phyloP scores from a whole-genome alignment of 92 coral and sea anemone genomes.

The Porites evermanni region DNA sequence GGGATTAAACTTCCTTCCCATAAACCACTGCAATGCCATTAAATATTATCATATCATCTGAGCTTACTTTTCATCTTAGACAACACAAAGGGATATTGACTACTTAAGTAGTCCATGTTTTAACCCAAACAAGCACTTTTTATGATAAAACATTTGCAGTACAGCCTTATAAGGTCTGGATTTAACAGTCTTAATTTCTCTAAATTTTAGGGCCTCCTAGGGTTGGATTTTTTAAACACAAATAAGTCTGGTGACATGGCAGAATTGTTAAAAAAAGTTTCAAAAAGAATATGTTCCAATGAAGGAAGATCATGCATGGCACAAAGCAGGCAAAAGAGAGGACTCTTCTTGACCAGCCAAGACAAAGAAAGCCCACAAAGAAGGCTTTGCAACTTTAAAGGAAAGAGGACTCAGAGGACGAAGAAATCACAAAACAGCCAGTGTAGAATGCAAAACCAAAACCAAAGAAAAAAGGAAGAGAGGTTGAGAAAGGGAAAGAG shows the following conservation, averaged over 20 bases:
- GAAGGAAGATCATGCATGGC: neutral
- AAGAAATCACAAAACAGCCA: neutral
- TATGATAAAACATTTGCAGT: too few species aligned
- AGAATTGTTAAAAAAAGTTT: conserved; percentile 29
- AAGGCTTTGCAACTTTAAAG: too few species aligned
- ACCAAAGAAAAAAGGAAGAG: neutral
- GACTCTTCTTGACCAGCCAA: neutral
- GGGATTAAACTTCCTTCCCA: too few species aligned
- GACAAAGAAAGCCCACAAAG: neutral
- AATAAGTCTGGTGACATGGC: conserved; percentile 69
- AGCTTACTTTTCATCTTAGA: too few species aligned
- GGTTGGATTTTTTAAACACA: conserved; percentile 44
- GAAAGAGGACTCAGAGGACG: too few species aligned
- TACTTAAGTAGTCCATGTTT: too few species aligned
- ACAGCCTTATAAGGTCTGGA: too few species aligned
- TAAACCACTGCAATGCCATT: too few species aligned
- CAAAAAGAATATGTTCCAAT: conserved; percentile 53
- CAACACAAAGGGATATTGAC: too few species aligned
- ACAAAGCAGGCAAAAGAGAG: neutral
- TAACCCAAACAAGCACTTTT: too few species aligned
- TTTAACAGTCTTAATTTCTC: too few species aligned
- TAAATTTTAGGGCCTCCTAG: conserved; percentile 34
- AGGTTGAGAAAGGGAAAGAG: neutral
- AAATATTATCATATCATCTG: too few species aligned
- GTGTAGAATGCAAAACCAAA: neutral